Conservation (phyloP, 2,888 invertebrate genomes). For the Chaetogeoica ovagalla region DNA sequence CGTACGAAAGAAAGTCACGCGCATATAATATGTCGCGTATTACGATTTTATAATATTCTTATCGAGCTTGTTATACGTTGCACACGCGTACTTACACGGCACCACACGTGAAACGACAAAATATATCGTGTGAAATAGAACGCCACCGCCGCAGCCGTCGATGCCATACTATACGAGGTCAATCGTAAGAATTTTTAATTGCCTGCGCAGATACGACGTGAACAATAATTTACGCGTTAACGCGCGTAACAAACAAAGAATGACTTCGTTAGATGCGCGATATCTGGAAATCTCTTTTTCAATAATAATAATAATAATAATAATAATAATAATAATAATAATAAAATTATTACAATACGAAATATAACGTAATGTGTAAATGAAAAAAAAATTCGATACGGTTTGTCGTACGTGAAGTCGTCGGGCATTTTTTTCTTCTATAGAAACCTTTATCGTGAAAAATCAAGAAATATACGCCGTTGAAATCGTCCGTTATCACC, state of each 20-base stretch:
- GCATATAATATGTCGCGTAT: not conserved
- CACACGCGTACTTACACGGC: not conserved
- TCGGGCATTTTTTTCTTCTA: not conserved
- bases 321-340: not conserved
- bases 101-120: not conserved
- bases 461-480: too few species aligned
- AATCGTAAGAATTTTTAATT: conserved; percentile 37
- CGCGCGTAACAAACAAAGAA: not conserved
- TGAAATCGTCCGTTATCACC: too few species aligned
- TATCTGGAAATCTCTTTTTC: not conserved
- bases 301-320: not conserved
- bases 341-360: not conserved
- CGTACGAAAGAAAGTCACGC: not conserved
- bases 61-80: conserved; percentile 10
- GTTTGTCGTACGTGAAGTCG: too few species aligned
- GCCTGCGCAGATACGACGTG: not conserved
- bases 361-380: too few species aligned
- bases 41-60: conserved; percentile 12
- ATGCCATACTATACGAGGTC: conserved; percentile 23
- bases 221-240: not conserved
- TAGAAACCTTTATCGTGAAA: not conserved
- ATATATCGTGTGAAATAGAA: conserved; percentile 29
- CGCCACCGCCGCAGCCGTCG: not conserved
- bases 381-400: not conserved
- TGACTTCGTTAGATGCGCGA: not conserved